Conservation (phyloP, 2,113 vertebrate genomes). For the mouse (Mus musculus) region DNA sequence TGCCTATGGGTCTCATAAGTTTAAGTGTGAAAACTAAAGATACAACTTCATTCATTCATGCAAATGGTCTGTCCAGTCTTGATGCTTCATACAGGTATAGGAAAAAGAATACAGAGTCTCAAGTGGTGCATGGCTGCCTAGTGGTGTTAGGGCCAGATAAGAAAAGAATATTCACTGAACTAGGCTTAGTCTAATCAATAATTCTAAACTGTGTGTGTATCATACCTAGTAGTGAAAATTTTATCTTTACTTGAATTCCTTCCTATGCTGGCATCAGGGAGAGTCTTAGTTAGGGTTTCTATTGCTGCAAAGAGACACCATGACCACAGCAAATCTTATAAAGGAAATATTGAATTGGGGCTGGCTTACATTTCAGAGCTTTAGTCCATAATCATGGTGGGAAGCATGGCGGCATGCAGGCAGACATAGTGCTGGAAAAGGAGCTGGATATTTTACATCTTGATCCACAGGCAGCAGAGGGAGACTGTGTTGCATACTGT, state of each 20-base stretch:
- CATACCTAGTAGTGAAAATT: background rate
- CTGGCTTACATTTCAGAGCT: background rate
- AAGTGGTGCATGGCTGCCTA: background rate
- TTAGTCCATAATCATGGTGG: background rate
- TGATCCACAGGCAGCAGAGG: background rate
- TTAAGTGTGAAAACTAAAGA: accelerated
- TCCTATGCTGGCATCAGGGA: background rate
- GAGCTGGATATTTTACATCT: background rate
- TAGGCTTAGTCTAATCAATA: background rate
- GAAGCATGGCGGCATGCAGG: background rate
- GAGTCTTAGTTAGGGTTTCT: background rate
- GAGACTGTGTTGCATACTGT: background rate
- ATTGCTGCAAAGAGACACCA: background rate
- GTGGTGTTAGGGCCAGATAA: background rate
- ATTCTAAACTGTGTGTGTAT: background rate
- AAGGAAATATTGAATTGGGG: background rate
- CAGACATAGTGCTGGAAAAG: background rate
- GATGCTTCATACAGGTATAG: background rate
- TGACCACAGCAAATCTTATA: background rate
- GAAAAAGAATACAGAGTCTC: background rate
- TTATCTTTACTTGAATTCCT: background rate
- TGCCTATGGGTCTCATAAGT: accelerated
- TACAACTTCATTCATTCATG: background rate
- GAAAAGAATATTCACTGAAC: background rate
- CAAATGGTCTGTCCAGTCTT: background rate